phyloP scores from a whole-genome alignment of 2,113 vertebrate genomes.

The Leptodactylus fuscus region DNA sequence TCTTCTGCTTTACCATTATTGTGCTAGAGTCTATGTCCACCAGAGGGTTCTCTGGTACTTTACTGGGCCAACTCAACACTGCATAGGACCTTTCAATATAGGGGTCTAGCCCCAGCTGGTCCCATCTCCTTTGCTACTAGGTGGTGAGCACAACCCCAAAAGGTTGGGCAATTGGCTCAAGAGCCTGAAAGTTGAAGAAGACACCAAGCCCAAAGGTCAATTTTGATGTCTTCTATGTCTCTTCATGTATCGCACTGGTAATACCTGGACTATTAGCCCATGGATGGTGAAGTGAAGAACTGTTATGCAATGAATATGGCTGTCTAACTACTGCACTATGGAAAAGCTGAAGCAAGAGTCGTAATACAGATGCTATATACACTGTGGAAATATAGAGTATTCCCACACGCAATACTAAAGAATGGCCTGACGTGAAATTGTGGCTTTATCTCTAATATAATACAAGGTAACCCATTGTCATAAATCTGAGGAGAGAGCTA shows the following conservation, averaged over 20 bases:
- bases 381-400: neutral
- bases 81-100: neutral
- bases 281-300: neutral
- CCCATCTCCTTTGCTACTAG: neutral
- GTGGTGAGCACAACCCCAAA: no score
- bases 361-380: neutral
- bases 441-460: neutral
- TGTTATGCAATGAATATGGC: neutral
- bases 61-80: no score
- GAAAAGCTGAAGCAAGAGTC: neutral
- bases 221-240: neutral
- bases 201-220: no score
- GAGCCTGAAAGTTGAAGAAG: no score
- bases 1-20: no score
- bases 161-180: neutral
- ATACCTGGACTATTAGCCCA: neutral
- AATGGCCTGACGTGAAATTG: neutral
- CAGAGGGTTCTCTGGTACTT: no score
- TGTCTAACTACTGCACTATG: neutral
- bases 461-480: neutral
- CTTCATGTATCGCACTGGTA: neutral
- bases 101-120: neutral
- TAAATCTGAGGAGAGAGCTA: neutral
- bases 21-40: no score
- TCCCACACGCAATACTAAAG: neutral